Percentiles rank a stretch among this genome's conserved stretches.
Conservation (phyloP, 2,888 invertebrate species). For the Altica lythri region DNA sequence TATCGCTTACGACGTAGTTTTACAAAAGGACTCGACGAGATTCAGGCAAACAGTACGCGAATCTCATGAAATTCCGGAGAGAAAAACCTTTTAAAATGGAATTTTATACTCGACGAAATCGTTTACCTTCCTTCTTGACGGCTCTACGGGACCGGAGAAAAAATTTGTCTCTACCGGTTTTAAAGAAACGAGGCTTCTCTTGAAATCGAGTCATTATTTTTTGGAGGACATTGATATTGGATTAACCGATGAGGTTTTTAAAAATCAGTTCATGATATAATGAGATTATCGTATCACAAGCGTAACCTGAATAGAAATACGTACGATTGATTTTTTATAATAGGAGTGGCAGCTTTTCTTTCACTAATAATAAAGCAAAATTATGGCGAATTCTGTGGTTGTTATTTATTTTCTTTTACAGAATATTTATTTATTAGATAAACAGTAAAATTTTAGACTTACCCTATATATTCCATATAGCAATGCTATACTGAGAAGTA, state of each 20-base stretch:
- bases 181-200: not conserved
- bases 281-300: no score
- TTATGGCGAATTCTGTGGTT: no score
- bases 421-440: no score
- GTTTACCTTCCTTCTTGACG: constrained; percentile 2
- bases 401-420: not conserved
- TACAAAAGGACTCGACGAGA: constrained; percentile 20
- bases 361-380: no score
- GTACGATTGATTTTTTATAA: no score
- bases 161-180: constrained; percentile 1
- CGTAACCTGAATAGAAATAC: no score
- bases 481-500: constrained; percentile 71
- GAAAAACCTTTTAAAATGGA: constrained; percentile 21
- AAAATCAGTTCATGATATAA: no score
- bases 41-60: constrained; percentile 14
- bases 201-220: not conserved
- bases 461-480: constrained; percentile 78
- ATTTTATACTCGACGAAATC: constrained; percentile 15
- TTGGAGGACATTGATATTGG: no score
- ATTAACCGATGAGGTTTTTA: no score
- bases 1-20: constrained; percentile 20
- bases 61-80: constrained; percentile 19
- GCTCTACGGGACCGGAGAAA: not conserved
- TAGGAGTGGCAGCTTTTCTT: no score
- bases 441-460: no score